Base-by-base conservation (phyloP, 2,797 vertebrate genomes). In the Liparis tanakae region DNA sequence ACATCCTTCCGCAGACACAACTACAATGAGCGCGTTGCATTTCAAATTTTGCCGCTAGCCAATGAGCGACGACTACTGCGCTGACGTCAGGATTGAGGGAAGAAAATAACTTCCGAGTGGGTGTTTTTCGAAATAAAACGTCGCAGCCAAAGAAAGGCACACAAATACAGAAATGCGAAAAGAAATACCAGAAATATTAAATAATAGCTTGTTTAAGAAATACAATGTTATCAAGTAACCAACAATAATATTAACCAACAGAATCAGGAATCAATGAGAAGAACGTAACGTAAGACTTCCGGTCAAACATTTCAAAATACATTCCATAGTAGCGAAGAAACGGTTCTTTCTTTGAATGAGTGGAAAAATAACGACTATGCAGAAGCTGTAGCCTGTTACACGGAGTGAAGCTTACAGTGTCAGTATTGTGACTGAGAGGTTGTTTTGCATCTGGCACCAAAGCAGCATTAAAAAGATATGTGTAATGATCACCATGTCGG, bases 1-100 rank as follows among this genome's bases (percentile, higher is more conserved):
- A 0, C 68, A 80, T 78, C 66, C 58, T 70, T 59, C 36, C 2
- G 17, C n/a, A 74, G 7, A 39, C 15, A 2, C 53, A 13, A 18
- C 7, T 6, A 51, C 63, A 46, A 0, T 63, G 57, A 82, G 74
- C 87, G 83, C 85, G 84, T 91, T 91, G 69, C 74, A 75, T 87
- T 95, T 95, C 94, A 95, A 95, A 95, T 93, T 90, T 91, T 72
- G 66, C 91, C 81, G 75, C 67, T 65, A 84, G 88, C 95, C 95
- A 95, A 95, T 95, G 53, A 92, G 13, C 0, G 77, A 67, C 1
- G 51, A 54, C 3, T n/a, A 15, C 36, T 1, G 1, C 14, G n/a
- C 3, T 0, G 18, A 33, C 1, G 79, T 72, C 55, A 69, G 6
- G 8, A 3, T 13, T 25, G 17, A 0, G 3, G 7, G 5, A 13